Percentiles rank a stretch among this genome's conserved stretches.
Conservation (phyloP, 2,888 invertebrate genomes). For the Ochropacha duplaris region DNA sequence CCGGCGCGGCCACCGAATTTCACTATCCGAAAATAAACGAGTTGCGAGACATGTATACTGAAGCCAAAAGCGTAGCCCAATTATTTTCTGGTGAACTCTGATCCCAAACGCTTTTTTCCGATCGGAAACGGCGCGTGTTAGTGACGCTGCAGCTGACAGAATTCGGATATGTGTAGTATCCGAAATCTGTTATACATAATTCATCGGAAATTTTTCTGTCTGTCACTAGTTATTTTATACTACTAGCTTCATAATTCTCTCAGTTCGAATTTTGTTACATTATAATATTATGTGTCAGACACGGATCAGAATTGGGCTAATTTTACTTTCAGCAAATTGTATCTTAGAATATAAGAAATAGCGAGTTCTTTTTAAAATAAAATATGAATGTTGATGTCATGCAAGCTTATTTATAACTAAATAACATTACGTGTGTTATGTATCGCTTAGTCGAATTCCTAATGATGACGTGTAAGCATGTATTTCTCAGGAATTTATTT, state of each 20-base stretch:
- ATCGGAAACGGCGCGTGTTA: conserved; percentile 2
- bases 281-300: no score
- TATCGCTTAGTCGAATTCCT: background rate
- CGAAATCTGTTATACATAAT: background rate
- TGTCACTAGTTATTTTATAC: no score
- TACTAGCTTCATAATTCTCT: no score
- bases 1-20: conserved; percentile 31
- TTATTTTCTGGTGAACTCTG: conserved; percentile 28
- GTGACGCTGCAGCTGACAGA: no score
- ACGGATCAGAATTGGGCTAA: no score
- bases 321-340: no score
- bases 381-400: background rate
- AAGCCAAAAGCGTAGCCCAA: conserved; percentile 53
- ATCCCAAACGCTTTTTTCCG: background rate
- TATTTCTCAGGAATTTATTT: background rate
- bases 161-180: no score
- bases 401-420: background rate
- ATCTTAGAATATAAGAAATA: background rate
- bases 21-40: conserved; percentile 38
- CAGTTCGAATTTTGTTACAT: no score
- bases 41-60: conserved; percentile 41
- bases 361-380: background rate
- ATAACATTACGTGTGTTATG: background rate
- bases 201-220: no score
- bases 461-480: background rate